Percentiles rank a stretch among this genome's conserved stretches.
These are phyloP conservation scores for Drosophila subquinaria DNA, from an alignment of 2,888 invertebrate genomes.

Conservation along the genomic window DNA sequence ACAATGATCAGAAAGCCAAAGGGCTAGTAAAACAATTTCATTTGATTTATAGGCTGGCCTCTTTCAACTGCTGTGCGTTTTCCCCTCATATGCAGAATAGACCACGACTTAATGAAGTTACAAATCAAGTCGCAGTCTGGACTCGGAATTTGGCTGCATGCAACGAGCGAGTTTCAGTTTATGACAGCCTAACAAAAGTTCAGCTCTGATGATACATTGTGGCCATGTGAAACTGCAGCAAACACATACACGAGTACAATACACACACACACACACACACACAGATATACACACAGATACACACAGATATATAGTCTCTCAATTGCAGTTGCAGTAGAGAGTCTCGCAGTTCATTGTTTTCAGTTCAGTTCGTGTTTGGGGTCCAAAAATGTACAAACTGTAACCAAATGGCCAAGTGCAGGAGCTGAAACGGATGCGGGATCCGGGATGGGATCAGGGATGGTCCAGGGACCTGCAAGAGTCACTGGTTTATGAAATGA, in stretches of 20 bases:
- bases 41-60: conserved; percentile 54
- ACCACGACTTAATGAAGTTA: conserved; percentile 73
- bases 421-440: conserved; percentile 34
- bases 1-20: conserved; percentile 30
- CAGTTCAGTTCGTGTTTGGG: conserved; percentile 59
- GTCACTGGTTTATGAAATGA: conserved; percentile 76
- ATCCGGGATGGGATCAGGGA: conserved; percentile 15
- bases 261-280: conserved; percentile 40
- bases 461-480: conserved; percentile 39
- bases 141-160: conserved; percentile 57
- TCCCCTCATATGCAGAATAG: conserved; percentile 14
- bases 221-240: conserved; percentile 59
- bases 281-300: neutral
- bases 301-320: conserved; percentile 41
- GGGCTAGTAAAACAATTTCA: conserved; percentile 43
- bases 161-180: conserved; percentile 70
- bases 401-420: conserved; percentile 57
- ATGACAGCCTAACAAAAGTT: conserved; percentile 78
- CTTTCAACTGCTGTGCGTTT: neutral
- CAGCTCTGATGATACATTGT: conserved; percentile 78
- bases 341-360: conserved; percentile 63
- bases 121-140: conserved; percentile 72
- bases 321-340: conserved; percentile 73
- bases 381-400: conserved; percentile 72
- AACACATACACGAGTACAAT: conserved; percentile 35